A percentile compares a stretch with the other conserved stretches of the same genome.
These are phyloP conservation scores for Erythrolamprus reginae DNA, from an alignment of 2,113 vertebrate species.

Conservation along the genomic window DNA sequence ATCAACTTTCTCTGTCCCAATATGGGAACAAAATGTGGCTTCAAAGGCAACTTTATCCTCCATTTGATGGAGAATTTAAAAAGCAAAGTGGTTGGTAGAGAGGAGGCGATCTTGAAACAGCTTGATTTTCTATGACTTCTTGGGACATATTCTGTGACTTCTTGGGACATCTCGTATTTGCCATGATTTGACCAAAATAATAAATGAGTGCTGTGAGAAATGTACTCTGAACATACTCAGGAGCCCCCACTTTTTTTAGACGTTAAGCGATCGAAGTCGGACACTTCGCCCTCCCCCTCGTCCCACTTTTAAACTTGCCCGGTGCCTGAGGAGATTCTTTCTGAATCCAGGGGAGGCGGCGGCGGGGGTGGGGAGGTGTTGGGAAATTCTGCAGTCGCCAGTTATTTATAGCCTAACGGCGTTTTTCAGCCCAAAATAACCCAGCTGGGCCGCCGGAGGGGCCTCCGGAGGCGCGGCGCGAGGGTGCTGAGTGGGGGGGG, in stretches of 20 bases:
- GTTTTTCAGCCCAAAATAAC: slow-evolving; percentile 38
- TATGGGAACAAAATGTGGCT: neutral
- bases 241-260: neutral
- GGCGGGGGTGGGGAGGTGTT: too few species aligned
- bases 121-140: neutral
- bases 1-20: neutral
- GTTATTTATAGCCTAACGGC: slow-evolving; percentile 30
- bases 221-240: neutral
- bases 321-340: neutral
- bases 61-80: neutral
- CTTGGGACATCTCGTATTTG: too few species aligned
- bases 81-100: neutral
- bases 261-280: neutral
- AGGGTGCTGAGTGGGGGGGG: neutral
- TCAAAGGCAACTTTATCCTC: neutral
- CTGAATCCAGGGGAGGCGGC: too few species aligned
- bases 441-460: neutral
- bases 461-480: neutral
- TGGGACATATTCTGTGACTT: neutral
- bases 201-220: neutral
- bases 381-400: neutral
- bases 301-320: neutral
- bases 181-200: neutral
- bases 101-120: neutral
- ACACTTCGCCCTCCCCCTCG: too few species aligned